Percentiles rank a stretch among this genome's conserved stretches.
phyloP scores from a whole-genome alignment of 2,113 vertebrate genomes.

The Campylorhamphus procurvoides region DNA sequence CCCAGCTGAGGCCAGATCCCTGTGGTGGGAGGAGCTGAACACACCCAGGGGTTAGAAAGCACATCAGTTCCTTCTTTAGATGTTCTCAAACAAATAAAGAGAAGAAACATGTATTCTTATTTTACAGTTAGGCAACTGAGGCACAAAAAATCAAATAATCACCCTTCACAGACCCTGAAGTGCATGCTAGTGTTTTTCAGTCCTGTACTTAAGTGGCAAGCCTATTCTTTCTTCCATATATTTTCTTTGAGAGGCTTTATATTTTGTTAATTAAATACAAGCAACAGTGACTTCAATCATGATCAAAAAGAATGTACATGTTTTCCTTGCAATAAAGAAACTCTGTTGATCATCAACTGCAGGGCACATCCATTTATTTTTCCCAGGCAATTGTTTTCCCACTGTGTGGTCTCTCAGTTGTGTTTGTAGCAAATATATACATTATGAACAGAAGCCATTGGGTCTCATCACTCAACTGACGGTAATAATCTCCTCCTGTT shows the following conservation, averaged over 20 bases:
- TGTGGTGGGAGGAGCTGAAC: not conserved
- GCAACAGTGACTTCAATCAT: not conserved
- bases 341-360: not conserved
- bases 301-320: not conserved
- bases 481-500: fast-evolving
- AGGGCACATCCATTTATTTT: not conserved
- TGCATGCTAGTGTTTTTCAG: not conserved
- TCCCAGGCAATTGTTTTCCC: not conserved
- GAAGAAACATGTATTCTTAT: not conserved
- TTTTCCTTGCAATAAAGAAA: not conserved
- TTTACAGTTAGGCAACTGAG: not conserved
- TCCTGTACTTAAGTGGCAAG: not conserved
- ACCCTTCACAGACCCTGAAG: not conserved
- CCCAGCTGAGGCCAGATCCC: not conserved
- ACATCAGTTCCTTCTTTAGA: not conserved
- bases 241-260: not conserved
- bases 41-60: not conserved
- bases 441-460: not conserved
- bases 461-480: not conserved
- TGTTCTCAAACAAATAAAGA: not conserved
- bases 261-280: not conserved
- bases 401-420: not conserved
- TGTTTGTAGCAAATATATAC: not conserved
- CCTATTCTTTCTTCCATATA: not conserved
- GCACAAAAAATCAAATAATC: not conserved